Percentiles rank a stretch among this genome's conserved stretches.
These are phyloP conservation scores for Orthonevra nobilis DNA, from an alignment of 2,888 invertebrate genomes.

Conservation along the genomic window DNA sequence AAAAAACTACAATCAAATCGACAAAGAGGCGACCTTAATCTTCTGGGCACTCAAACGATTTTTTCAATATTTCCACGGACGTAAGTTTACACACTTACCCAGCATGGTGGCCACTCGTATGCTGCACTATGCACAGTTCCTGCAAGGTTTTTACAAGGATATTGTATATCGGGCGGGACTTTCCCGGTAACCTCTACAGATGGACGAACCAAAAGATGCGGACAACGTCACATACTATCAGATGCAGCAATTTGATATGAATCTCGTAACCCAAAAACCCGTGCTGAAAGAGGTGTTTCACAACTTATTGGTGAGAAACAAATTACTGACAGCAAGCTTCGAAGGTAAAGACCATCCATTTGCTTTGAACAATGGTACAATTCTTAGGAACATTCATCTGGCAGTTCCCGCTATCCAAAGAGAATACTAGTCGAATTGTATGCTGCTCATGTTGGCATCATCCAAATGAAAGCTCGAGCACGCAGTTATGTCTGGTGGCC, in stretches of 20 bases:
- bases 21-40: constrained; percentile 13
- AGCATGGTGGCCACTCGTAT: constrained; percentile 6
- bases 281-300: constrained; percentile 1
- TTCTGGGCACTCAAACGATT: constrained; percentile 5
- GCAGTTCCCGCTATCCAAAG: not conserved
- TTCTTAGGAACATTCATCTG: constrained; percentile 1
- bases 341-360: constrained; percentile 28
- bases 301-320: not conserved
- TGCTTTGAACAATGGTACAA: constrained; percentile 10
- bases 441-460: not conserved
- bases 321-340: not conserved
- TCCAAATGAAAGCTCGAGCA: constrained; percentile 8
- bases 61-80: not conserved
- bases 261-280: constrained; percentile 15
- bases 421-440: constrained; percentile 1
- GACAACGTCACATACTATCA: constrained; percentile 4
- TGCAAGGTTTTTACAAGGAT: constrained; percentile 14
- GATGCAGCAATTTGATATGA: constrained; percentile 14
- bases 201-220: not conserved
- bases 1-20: constrained; percentile 3
- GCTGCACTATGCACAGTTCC: constrained; percentile 11
- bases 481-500: constrained; percentile 28
- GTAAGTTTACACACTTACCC: not conserved
- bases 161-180: no score
- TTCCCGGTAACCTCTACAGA: constrained; percentile 3